These are phyloP conservation scores for Drosophila hamatofila DNA, from an alignment of 2,888 invertebrate genomes.

Conservation along the genomic window DNA sequence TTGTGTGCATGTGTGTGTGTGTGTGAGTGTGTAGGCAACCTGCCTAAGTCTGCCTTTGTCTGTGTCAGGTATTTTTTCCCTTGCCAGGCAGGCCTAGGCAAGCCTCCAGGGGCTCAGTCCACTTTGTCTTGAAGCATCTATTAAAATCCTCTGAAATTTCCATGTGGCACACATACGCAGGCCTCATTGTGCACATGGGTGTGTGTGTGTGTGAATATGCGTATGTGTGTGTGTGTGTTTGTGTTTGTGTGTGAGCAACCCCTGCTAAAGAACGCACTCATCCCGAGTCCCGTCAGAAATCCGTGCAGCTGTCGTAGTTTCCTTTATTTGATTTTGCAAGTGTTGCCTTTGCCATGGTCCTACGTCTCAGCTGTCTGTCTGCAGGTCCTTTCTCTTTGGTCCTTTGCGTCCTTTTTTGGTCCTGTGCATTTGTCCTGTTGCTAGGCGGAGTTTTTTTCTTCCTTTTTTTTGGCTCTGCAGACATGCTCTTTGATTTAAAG, in stretches of 20 bases:
- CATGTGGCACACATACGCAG: constrained; percentile 71
- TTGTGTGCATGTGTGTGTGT: constrained; percentile 21
- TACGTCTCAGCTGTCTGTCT: constrained; percentile 19
- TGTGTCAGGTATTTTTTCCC: constrained; percentile 73
- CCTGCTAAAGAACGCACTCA: constrained; percentile 43
- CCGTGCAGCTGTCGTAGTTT: constrained; percentile 70
- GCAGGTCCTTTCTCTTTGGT: constrained; percentile 33
- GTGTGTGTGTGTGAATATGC: constrained; percentile 27
- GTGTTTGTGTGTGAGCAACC: constrained; percentile 60
- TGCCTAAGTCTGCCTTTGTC: constrained; percentile 59
- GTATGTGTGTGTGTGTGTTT: constrained; percentile 27
- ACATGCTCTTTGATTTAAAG: constrained; percentile 23
- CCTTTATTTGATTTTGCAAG: constrained; percentile 74
- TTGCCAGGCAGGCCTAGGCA: constrained; percentile 29
- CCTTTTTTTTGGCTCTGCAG: constrained; percentile 6
- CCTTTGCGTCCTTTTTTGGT: not conserved
- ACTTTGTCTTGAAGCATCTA: constrained; percentile 64
- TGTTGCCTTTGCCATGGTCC: constrained; percentile 36
- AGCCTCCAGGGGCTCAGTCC: constrained; percentile 9
- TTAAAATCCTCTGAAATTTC: constrained; percentile 67
- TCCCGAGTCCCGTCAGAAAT: constrained; percentile 41
- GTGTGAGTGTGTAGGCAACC: constrained; percentile 54
- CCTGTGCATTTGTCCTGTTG: constrained; percentile 57
- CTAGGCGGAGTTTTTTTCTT: constrained; percentile 51
- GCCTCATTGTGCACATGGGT: constrained; percentile 36